phyloP scores from a whole-genome alignment of 92 coral and sea anemone genomes.

The Epizoanthus fatuus region DNA sequence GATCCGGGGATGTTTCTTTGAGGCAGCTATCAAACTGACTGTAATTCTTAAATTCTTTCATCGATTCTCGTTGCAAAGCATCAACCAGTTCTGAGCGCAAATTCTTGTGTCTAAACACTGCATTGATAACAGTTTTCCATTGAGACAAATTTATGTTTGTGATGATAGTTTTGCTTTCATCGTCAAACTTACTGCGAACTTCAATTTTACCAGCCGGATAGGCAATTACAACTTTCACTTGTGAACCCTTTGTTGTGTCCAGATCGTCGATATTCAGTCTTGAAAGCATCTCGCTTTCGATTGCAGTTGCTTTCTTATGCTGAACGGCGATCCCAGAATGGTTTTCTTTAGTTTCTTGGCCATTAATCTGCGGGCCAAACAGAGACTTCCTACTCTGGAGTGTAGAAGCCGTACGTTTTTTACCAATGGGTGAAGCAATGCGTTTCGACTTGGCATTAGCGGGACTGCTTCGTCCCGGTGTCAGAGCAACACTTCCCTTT shows the following conservation, averaged over 20 bases:
- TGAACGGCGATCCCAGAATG: too few relatives aligned
- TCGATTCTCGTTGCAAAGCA: constrained; percentile 5
- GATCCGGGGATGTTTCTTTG: constrained; percentile 16
- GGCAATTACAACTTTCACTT: constrained; percentile 22
- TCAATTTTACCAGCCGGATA: constrained; percentile 14
- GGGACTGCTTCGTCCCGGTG: too few relatives aligned
- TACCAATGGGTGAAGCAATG: too few relatives aligned
- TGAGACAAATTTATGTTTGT: constrained; percentile 10
- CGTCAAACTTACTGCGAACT: constrained; percentile 19
- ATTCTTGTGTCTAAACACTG: constrained; percentile 2
- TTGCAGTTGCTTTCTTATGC: background rate
- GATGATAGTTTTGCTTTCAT: constrained; percentile 6
- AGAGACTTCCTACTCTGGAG: too few relatives aligned
- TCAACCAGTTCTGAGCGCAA: constrained; percentile 6
- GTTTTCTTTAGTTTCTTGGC: too few relatives aligned
- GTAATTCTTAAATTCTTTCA: background rate
- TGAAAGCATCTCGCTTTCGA: background rate
- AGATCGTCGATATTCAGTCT: background rate
- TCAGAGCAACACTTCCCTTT: too few relatives aligned
- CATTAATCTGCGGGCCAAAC: too few relatives aligned
- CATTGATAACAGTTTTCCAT: constrained; percentile 23
- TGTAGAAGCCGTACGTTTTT: too few relatives aligned
- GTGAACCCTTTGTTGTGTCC: constrained; percentile 18
- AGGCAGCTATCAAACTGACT: constrained; percentile 27
- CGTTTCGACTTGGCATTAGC: too few relatives aligned